Evolutionary conservation across 2,797 vertebrate species (phyloP), one percentile per base, ranked within the genome.

Genomic region (Bradypus variegatus): DNA sequence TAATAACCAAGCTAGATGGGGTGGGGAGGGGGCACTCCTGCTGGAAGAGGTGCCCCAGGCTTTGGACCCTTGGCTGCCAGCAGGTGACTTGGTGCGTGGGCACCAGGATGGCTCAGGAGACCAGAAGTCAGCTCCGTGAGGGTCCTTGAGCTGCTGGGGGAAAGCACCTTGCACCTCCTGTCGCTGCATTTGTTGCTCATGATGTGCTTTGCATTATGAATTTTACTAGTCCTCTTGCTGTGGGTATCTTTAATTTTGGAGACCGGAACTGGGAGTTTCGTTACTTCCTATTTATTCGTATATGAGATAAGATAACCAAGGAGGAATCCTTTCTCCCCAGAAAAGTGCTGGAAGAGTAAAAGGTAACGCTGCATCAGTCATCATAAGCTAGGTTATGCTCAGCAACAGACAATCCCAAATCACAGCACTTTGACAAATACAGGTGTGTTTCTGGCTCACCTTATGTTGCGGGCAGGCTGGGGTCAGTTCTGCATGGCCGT

Each of bases 301-400:
- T 70, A 70, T 45, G 10, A 15, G 21, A 45, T 27, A 10, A 29
- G 18, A 36, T 38, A 60, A 10, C 2, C 0, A 62, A 60, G 84
- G 62, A 72, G 73, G n/a, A 36, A 15, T 11, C 1, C 0, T 9
- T 53, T 64, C 41, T 79, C 25, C 58, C 58, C 62, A 14, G 76
- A 72, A 48, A 25, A 29, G 41, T 41, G 16, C 77, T 5, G 69
- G 15, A 3, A 10, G 38, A 11, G 2, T 3, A 1, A 13, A 8
- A n/a, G 8, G 2, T 3, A 1, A 16, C 4, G 0, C 1, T 0
- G 13, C 11, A 2, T 16, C 3, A 0, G 31, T 60, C 36, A 27
- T 0, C 1, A 2, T 1, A 13, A 6, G 14, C 16, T 4, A 48
- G 41, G n/a, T 38, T 23, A 5, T 36, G 12, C 53, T 58, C 41